These are phyloP conservation scores for Tetrax tetrax DNA, from an alignment of 2,113 vertebrate genomes.

Conservation along the genomic window DNA sequence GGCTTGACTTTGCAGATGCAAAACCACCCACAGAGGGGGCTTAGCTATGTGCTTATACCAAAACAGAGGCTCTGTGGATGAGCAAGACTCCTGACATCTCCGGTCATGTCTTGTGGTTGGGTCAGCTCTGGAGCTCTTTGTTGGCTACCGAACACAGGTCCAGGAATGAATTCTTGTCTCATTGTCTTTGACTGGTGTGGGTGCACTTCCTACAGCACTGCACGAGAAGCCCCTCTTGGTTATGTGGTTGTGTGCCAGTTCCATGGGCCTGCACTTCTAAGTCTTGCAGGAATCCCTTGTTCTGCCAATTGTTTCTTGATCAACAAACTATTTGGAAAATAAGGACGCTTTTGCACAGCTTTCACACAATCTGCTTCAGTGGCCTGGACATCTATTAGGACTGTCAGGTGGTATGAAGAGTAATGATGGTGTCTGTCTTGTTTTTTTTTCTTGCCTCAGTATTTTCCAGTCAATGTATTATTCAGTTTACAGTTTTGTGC, in stretches of 20 bases:
- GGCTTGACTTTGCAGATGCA: background rate
- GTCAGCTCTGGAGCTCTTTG: background rate
- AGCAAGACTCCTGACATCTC: background rate
- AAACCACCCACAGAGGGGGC: background rate
- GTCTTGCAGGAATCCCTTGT: background rate
- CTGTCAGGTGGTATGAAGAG: background rate
- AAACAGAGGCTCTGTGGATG: background rate
- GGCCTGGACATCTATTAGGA: fast-evolving
- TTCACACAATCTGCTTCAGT: background rate
- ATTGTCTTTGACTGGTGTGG: background rate
- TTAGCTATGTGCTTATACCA: background rate
- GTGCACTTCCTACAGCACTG: background rate
- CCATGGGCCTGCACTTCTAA: background rate
- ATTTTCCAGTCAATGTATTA: background rate
- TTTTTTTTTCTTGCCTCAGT: background rate
- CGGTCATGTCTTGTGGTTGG: background rate
- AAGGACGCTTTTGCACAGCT: background rate
- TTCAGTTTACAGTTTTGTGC: background rate
- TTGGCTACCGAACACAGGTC: background rate
- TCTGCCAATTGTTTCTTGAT: background rate
- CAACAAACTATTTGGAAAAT: background rate
- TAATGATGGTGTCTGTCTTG: background rate
- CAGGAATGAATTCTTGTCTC: background rate
- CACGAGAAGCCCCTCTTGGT: background rate
- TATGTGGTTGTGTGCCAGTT: fast-evolving